Evolutionary conservation across 2,113 vertebrate genomes (phyloP).

Genomic region (Paraplagusia blochii): DNA sequence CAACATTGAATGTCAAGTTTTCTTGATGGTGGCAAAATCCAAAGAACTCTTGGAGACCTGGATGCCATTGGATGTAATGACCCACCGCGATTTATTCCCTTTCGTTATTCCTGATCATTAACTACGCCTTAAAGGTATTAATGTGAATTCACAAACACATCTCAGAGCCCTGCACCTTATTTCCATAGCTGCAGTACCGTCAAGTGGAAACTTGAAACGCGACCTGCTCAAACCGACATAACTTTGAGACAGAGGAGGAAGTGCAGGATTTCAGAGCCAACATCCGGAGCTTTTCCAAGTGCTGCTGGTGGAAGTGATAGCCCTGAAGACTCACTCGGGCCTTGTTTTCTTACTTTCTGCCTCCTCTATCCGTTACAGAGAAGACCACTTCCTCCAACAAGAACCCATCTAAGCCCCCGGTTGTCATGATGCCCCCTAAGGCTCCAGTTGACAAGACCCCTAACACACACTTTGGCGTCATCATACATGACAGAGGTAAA

Average conservation of each 20-base stretch:
- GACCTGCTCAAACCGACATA: slow-evolving; percentile 21
- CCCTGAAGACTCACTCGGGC: slow-evolving; percentile 14
- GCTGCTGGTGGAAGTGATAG: slow-evolving; percentile 25
- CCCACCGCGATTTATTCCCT: background rate
- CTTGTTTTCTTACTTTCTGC: slow-evolving; percentile 17
- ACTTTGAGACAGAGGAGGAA: slow-evolving; percentile 28
- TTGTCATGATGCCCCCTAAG: slow-evolving; percentile 76
- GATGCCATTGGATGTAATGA: no score
- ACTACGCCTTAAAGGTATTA: background rate
- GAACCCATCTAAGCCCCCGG: slow-evolving; percentile 77
- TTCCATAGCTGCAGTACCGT: background rate
- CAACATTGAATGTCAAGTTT: no score
- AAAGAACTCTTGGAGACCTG: no score
- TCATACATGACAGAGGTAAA: slow-evolving; percentile 89
- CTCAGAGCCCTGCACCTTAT: background rate
- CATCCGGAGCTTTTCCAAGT: slow-evolving; percentile 27
- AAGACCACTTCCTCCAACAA: slow-evolving; percentile 81
- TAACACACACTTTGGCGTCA: slow-evolving; percentile 83
- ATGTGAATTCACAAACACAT: background rate
- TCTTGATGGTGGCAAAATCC: no score
- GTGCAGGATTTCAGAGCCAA: slow-evolving; percentile 33
- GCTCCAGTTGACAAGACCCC: slow-evolving; percentile 73
- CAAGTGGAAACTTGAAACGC: slow-evolving; percentile 18
- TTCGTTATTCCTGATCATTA: background rate
- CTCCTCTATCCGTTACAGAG: slow-evolving; percentile 68